Base-by-base conservation (phyloP, 92 coral and sea anemone genomes). In the Palythoa grandiflora region DNA sequence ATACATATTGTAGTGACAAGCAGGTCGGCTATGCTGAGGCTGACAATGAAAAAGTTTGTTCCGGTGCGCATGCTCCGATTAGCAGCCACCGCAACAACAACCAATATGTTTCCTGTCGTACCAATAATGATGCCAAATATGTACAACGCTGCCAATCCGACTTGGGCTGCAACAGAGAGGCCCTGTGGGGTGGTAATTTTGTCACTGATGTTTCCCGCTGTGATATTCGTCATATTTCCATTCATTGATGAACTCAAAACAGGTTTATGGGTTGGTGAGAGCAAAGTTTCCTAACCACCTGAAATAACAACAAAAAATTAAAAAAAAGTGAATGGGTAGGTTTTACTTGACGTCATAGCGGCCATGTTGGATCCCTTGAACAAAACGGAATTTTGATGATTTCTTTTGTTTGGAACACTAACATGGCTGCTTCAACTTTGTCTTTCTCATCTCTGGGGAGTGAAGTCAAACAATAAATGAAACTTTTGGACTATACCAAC, bases 11-110 rank as follows among this genome's bases (percentile, higher is more conserved):
- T 71, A 0, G 98, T 93, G 35, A 94, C 95, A 7, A 94, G 68
- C 72, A 94, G 87, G 87, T 94, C 98, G 6, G 98, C 98, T 1
- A 86, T 77, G 13, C 95, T 95, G 75, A 94, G 86, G 28, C 95
- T 93, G 44, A 95, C 93, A 53, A 94, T 93, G 85, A 94, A 94
- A 38, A 87, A 84, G 59, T 94, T 94, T 3, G 98, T 94, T 16
- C 94, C 93, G 6, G 98, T 89, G 39, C 93, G 98, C 86, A 94
- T 84, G 63, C 94, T 87, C 28, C 94, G 98, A 87, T 94, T 93
- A 87, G 87, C 90, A 54, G 92, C 80, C n/a, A 94, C 93, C 61
- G 88, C 93, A 40, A 94, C 57, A 40, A 94, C 85, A 11, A 94
- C 98, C 66, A 94, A 73, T 17, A 85, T 37, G 81, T 94, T 94